Percentiles rank a stretch among this genome's conserved stretches.
phyloP scores from a whole-genome alignment of 2,797 vertebrate species.

The Urosaurus nigricauda region DNA sequence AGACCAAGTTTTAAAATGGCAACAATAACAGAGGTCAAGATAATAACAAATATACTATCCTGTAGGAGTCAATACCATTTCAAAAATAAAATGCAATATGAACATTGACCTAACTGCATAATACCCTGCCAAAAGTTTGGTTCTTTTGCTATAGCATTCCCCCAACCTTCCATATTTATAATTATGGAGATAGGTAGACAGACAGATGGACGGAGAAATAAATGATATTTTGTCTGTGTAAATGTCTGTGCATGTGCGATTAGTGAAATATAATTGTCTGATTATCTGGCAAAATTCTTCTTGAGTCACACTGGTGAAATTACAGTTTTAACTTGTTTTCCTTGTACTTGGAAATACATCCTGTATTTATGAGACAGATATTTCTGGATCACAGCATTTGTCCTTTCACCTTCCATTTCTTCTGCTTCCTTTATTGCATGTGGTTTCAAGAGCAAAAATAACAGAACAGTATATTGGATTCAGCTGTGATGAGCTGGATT shows the following conservation, averaged over 20 bases:
- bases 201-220: too few species aligned
- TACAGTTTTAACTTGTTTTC: conserved; percentile 21
- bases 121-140: neutral
- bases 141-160: conserved; percentile 22
- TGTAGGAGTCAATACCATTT: conserved; percentile 12
- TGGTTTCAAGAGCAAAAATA: conserved; percentile 30
- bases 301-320: conserved; percentile 3
- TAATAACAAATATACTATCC: neutral
- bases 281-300: neutral
- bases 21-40: conserved; percentile 8
- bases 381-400: conserved; percentile 22
- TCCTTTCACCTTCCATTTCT: conserved; percentile 17
- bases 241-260: too few species aligned
- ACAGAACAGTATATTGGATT: conserved; percentile 21
- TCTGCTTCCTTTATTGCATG: conserved; percentile 16
- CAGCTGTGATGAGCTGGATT: neutral
- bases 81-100: neutral
- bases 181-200: conserved; percentile 24
- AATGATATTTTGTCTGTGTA: too few species aligned
- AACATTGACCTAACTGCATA: neutral
- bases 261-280: conserved; percentile 40
- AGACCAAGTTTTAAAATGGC: neutral
- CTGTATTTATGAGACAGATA: conserved; percentile 37
- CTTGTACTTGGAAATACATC: conserved; percentile 27
- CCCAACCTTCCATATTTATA: conserved; percentile 1